These are phyloP conservation scores for Margarornis squamiger DNA, from an alignment of 2,797 vertebrate species.

Conservation along the genomic window DNA sequence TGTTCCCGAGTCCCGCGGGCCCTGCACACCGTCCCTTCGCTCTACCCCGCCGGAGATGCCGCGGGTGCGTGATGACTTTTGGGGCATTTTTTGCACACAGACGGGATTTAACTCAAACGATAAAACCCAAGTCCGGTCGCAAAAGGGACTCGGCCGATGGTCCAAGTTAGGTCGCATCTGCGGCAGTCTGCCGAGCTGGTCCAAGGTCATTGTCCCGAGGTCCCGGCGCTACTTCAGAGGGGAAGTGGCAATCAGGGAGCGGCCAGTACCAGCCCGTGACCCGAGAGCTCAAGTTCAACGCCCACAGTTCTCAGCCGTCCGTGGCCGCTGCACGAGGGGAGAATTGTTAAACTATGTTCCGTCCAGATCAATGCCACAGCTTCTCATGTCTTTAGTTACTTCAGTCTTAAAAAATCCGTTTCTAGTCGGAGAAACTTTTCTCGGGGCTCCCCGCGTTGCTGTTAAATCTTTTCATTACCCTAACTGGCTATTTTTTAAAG, in stretches of 20 bases:
- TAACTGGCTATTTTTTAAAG: not conserved
- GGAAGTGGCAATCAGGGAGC: not conserved
- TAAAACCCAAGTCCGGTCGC: fast-evolving
- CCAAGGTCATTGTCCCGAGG: not conserved
- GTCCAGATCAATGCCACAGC: not conserved
- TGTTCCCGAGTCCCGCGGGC: not conserved
- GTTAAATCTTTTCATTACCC: not conserved
- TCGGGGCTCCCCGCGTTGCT: not conserved
- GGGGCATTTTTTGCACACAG: not conserved
- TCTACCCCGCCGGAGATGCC: not conserved
- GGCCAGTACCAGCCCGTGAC: not conserved
- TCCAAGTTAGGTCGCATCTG: not conserved
- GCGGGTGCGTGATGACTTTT: not conserved
- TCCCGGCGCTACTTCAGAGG: not conserved
- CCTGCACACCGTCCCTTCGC: not conserved
- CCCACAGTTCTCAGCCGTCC: not conserved
- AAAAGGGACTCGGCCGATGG: not conserved
- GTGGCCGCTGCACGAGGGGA: not conserved
- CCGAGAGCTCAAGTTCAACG: not conserved
- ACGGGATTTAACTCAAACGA: not conserved
- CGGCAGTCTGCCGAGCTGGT: not conserved
- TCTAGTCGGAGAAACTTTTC: not conserved
- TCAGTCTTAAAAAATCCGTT: not conserved
- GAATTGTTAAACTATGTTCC: not conserved
- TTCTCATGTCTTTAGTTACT: not conserved